A percentile compares a stretch with the other conserved stretches of the same genome.
These are phyloP conservation scores for Listrodromus nycthemerus DNA, from an alignment of 2,888 invertebrate genomes.

Conservation along the genomic window DNA sequence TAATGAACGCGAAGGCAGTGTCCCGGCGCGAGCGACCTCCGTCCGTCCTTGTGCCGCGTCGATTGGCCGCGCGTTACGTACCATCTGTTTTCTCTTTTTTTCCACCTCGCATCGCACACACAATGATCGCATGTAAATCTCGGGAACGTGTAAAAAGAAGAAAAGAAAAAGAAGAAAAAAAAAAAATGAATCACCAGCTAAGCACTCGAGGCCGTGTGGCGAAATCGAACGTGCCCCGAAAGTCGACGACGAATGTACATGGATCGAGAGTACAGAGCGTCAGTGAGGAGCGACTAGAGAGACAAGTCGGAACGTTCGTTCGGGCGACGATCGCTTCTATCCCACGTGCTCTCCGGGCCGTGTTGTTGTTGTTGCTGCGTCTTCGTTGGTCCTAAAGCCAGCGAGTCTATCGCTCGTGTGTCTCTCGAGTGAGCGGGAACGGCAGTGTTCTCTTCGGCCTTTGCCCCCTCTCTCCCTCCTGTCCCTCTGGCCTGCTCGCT, in stretches of 20 bases:
- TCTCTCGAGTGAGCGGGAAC: slow-evolving; percentile 19
- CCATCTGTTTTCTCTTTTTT: slow-evolving; percentile 36
- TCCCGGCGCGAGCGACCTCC: slow-evolving; percentile 59
- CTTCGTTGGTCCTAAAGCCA: slow-evolving; percentile 71
- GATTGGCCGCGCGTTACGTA: slow-evolving; percentile 8
- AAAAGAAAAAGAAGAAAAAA: neutral
- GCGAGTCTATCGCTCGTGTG: slow-evolving; percentile 53
- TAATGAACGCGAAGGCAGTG: slow-evolving; percentile 64
- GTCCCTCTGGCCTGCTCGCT: neutral
- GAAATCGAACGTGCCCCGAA: neutral
- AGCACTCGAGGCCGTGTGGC: neutral
- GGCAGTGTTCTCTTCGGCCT: slow-evolving; percentile 17
- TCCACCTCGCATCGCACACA: neutral
- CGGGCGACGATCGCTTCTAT: slow-evolving; percentile 47
- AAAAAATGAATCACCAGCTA: no score
- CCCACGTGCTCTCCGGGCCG: slow-evolving; percentile 78
- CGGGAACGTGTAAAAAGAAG: neutral
- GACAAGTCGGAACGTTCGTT: slow-evolving; percentile 10
- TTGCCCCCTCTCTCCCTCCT: slow-evolving; percentile 9
- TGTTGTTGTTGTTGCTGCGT: slow-evolving; percentile 79
- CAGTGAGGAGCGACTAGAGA: slow-evolving; percentile 2
- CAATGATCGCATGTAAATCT: neutral
- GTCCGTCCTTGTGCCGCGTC: slow-evolving; percentile 60
- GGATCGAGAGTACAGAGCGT: neutral
- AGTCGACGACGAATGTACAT: neutral